These are phyloP conservation scores for Abrostola triplasia DNA, from an alignment of 2,888 invertebrate genomes.

Conservation along the genomic window DNA sequence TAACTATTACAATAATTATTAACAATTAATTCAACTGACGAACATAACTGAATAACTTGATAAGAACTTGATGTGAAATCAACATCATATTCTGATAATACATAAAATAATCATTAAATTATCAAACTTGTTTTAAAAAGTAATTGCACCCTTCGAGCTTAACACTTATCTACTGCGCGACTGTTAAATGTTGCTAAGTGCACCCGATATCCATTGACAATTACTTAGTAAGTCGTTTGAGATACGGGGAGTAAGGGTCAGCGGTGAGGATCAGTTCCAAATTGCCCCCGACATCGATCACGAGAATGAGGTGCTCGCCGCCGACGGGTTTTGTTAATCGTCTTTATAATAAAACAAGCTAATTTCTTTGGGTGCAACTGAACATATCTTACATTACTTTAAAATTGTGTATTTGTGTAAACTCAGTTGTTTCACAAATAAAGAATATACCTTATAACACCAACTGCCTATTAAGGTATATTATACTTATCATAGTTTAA, in stretches of 20 bases:
- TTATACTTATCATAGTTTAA: too few species aligned
- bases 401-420: neutral
- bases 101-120: too few species aligned
- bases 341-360: slow-evolving; percentile 50
- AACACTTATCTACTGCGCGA: neutral
- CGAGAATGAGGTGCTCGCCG: slow-evolving; percentile 51
- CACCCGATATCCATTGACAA: slow-evolving; percentile 2
- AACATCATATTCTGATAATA: too few species aligned
- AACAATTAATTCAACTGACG: too few species aligned
- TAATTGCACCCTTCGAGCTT: neutral
- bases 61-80: too few species aligned
- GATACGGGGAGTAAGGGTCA: slow-evolving; percentile 15
- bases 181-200: neutral
- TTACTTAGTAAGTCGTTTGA: slow-evolving; percentile 7
- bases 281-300: slow-evolving; percentile 67
- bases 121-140: too few species aligned
- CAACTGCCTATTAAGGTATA: too few species aligned
- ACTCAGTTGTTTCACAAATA: neutral
- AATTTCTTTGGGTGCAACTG: slow-evolving; percentile 29
- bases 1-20: too few species aligned
- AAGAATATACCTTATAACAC: too few species aligned
- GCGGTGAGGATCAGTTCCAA: slow-evolving; percentile 50
- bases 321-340: slow-evolving; percentile 41
- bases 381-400: neutral
- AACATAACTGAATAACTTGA: too few species aligned